A percentile compares a stretch with the other conserved stretches of the same genome.
Evolutionary conservation across 2,888 invertebrate species (phyloP).

Genomic region (Osmoderma eremita): DNA sequence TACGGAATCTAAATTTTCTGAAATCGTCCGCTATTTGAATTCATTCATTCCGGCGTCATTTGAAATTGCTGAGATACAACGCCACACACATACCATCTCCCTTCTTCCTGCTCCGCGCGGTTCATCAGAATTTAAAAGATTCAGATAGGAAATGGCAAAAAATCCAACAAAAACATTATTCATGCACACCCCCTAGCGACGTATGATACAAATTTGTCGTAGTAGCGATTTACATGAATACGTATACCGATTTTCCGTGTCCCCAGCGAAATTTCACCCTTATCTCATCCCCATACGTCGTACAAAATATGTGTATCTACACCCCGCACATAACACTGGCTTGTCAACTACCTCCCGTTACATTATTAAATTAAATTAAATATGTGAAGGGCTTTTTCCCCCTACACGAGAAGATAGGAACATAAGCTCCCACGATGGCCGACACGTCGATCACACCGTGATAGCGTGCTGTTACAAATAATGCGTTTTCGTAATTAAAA

Average conservation of each 20-base stretch:
- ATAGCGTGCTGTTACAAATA: not conserved
- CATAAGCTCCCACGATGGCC: too few relatives aligned
- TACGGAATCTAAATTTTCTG: too few relatives aligned
- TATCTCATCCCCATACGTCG: conserved; percentile 34
- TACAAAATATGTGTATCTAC: not conserved
- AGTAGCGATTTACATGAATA: conserved; percentile 53
- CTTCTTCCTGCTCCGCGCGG: not conserved
- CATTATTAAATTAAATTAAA: conserved; percentile 17
- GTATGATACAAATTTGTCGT: conserved; percentile 34
- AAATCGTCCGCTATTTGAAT: too few relatives aligned
- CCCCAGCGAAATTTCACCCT: not conserved
- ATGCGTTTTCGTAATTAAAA: conserved; percentile 18
- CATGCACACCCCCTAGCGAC: not conserved
- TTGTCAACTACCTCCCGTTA: not conserved
- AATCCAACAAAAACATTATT: not conserved
- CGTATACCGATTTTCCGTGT: conserved; percentile 51
- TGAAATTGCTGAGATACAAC: too few relatives aligned
- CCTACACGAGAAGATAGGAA: too few relatives aligned
- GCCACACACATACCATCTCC: too few relatives aligned
- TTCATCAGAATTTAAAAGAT: conserved; percentile 11
- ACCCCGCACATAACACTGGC: too few relatives aligned
- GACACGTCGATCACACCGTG: too few relatives aligned
- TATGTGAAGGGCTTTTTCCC: conserved; percentile 1
- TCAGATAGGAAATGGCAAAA: not conserved
- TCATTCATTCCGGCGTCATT: too few relatives aligned